A percentile compares a stretch with the other conserved stretches of the same genome.
phyloP scores from a whole-genome alignment of 2,113 vertebrate genomes.

The Chelonoidis abingdonii region DNA sequence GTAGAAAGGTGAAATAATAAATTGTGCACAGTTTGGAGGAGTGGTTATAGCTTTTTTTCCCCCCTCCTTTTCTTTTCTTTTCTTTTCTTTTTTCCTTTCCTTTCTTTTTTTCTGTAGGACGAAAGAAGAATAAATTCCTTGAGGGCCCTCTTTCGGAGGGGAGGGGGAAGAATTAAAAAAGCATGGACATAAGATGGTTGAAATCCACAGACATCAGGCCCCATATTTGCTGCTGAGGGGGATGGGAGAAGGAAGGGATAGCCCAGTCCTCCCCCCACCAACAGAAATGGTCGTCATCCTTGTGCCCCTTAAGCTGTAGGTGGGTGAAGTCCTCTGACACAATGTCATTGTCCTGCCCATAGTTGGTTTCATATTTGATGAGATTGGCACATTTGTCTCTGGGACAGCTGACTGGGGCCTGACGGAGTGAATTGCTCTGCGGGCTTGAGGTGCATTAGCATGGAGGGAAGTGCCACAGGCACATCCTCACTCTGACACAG shows the following conservation, averaged over 20 bases:
- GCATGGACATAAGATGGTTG: neutral
- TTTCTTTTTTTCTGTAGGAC: neutral
- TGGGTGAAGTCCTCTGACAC: neutral
- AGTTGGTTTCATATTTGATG: neutral
- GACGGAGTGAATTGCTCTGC: neutral
- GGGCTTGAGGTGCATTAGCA: neutral
- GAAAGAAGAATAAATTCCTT: neutral
- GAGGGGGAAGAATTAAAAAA: neutral
- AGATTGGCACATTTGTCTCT: neutral
- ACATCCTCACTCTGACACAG: neutral
- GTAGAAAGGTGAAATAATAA: neutral
- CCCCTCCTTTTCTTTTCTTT: neutral
- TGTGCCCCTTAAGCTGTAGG: neutral
- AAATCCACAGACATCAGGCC: neutral
- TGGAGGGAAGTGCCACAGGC: neutral
- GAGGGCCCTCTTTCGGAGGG: neutral
- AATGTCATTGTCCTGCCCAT: neutral
- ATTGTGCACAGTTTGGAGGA: rapidly evolving
- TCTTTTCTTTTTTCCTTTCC: neutral
- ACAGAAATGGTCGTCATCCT: neutral
- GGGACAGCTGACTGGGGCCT: neutral
- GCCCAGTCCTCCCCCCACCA: too few relatives aligned
- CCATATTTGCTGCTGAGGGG: neutral
- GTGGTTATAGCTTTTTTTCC: rapidly evolving
- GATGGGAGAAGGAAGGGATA: too few relatives aligned